Base-by-base conservation (phyloP, 1,140 invertebrate species). In the Hycleus phaleratus region DNA sequence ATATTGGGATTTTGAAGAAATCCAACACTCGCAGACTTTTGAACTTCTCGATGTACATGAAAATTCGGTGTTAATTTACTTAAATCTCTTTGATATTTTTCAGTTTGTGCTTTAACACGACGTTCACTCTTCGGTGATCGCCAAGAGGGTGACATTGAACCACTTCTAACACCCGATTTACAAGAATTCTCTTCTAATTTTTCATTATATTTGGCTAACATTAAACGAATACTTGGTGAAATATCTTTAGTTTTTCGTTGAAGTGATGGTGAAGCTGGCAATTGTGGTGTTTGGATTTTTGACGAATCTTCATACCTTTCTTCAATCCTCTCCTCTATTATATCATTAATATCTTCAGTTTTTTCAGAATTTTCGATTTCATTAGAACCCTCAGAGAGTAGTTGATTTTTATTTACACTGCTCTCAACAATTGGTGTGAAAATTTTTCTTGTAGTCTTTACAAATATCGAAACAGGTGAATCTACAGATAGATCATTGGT, bases 391-490 rank as follows among this genome's bases (percentile, higher is more conserved):
- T 10, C n/a, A 3, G 10, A 1, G 4, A 47, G 46, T 25, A 2
- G 10, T 9, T 46, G 18, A 8, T 11, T 38, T 45, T 9, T 49
- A 32, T 26, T 32, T 8, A 57, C 32, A 49, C 59, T 55, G 26
- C 59, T 68, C 57, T 66, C 72, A 9, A 79, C 78, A 7, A 88
- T 78, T 0, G 86, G 84, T 0, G 85, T 85, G 61, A 89, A 88
- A 55, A 90, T 80, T 74, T 87, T 88, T 26, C 85, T 77, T 47
- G 85, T 88, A 0, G 87, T 90, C 68, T 86, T 87, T 0, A 89
- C 83, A 54, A 88, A 86, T 5, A 88, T 78, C 69, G 75, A 76
- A 12, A 68, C 67, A 49, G 74, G 58, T 56, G 71, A 69, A 64
- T 68, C 61, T 47, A n/a, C 11, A 11, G 61, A 56, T 42, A 24